A percentile compares a stretch with the other conserved stretches of the same genome.
These are phyloP conservation scores for Herminia tarsipennalis DNA, from an alignment of 2,888 invertebrate genomes.

Conservation along the genomic window DNA sequence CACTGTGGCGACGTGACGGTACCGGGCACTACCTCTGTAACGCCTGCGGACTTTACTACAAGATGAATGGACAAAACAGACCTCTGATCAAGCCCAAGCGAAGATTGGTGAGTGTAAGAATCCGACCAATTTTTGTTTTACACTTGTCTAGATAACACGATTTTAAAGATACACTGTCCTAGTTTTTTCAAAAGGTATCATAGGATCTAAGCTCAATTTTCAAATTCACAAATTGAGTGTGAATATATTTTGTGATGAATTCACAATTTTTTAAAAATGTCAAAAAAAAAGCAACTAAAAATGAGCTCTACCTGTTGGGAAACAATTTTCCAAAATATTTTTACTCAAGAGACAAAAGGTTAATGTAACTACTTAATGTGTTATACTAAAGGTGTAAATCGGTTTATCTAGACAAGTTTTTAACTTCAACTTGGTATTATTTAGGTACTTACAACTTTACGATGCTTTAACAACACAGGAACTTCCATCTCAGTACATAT, in stretches of 20 bases:
- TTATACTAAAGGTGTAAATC: too few species aligned
- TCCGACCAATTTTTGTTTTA: slow-evolving; percentile 80
- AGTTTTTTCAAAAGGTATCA: too few species aligned
- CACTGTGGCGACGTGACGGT: slow-evolving; percentile 98
- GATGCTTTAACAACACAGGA: slow-evolving; percentile 18
- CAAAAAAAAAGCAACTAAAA: background rate
- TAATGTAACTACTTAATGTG: too few species aligned
- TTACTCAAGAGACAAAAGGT: too few species aligned
- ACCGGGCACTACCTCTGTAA: slow-evolving; percentile 99
- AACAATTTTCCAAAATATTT: too few species aligned
- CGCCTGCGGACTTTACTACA: slow-evolving; percentile 99
- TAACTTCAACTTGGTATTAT: slow-evolving; percentile 37
- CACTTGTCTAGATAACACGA: slow-evolving; percentile 39
- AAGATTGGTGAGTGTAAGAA: slow-evolving; percentile 97
- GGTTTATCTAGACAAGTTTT: slow-evolving; percentile 45
- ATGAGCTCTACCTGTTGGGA: background rate
- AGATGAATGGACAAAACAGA: slow-evolving; percentile 99
- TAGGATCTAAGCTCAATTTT: too few species aligned
- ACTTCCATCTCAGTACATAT: slow-evolving; percentile 14
- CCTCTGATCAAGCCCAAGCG: slow-evolving; percentile 99
- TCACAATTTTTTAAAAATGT: background rate
- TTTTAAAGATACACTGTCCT: slow-evolving; percentile 4
- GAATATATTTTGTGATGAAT: background rate
- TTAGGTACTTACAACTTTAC: slow-evolving; percentile 19
- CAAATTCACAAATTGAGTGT: too few species aligned